Evolutionary conservation across 2,797 vertebrate genomes (phyloP).

Genomic region (Dendrocincla fuliginosa): DNA sequence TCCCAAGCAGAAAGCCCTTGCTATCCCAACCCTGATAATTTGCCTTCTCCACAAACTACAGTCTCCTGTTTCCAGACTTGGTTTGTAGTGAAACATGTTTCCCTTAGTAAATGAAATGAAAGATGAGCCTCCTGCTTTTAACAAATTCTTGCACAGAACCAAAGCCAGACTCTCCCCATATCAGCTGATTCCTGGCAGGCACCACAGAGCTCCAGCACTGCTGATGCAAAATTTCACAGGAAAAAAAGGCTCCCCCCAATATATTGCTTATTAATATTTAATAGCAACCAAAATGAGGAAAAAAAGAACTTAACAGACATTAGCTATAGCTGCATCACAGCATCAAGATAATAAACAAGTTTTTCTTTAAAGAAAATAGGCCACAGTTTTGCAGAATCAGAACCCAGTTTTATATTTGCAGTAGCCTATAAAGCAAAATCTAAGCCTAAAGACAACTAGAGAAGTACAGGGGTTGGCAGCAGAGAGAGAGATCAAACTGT

Average conservation of each 20-base stretch:
- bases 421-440: not conserved
- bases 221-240: not conserved
- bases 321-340: not conserved
- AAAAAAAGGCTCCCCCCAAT: not conserved
- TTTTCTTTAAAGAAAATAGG: not conserved
- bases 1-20: slow-evolving; percentile 7
- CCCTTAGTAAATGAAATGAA: not conserved
- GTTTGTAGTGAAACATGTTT: not conserved
- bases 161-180: not conserved
- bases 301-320: not conserved
- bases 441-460: not conserved
- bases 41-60: not conserved
- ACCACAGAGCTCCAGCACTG: not conserved
- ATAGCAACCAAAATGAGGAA: not conserved
- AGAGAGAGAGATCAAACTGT: not conserved
- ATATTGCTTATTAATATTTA: not conserved
- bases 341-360: not conserved
- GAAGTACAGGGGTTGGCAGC: not conserved
- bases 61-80: not conserved
- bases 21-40: not conserved
- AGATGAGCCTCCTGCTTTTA: not conserved
- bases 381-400: not conserved
- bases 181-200: not conserved
- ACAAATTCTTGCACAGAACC: not conserved
- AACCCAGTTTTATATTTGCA: not conserved